These are phyloP conservation scores for Stomatorhinus ivindoensis DNA, from an alignment of 2,113 vertebrate species.

Conservation along the genomic window DNA sequence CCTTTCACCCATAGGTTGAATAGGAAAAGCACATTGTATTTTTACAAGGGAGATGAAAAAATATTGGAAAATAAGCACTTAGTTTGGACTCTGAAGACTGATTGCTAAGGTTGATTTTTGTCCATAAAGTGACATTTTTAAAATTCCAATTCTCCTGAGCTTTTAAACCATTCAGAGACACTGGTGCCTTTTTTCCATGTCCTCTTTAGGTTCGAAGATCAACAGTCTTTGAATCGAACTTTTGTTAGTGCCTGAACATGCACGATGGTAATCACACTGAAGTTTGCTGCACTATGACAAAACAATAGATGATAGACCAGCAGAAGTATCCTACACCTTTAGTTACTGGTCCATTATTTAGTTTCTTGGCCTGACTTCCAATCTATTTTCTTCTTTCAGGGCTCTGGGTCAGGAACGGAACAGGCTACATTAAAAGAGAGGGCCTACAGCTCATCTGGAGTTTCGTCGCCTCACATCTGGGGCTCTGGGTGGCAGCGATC, in stretches of 20 bases:
- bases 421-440: slow-evolving; percentile 78
- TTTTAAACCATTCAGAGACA: neutral
- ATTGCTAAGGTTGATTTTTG: neutral
- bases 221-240: neutral
- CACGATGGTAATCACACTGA: neutral
- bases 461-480: slow-evolving; percentile 73
- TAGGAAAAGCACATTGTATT: neutral
- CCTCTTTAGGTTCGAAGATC: neutral
- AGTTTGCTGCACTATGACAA: neutral
- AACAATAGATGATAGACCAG: neutral
- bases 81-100: neutral
- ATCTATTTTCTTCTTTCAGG: slow-evolving; percentile 49
- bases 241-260: neutral
- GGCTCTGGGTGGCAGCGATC: slow-evolving; percentile 86
- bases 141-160: neutral
- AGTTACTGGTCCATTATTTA: neutral
- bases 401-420: slow-evolving; percentile 77
- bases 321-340: neutral
- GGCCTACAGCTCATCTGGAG: slow-evolving; percentile 76
- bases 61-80: neutral
- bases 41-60: neutral
- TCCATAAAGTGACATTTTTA: neutral
- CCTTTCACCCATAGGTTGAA: neutral
- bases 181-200: neutral
- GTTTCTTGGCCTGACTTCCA: neutral